Evolutionary conservation across 2,797 vertebrate genomes (phyloP).

Genomic region (Myotis pilosus): DNA sequence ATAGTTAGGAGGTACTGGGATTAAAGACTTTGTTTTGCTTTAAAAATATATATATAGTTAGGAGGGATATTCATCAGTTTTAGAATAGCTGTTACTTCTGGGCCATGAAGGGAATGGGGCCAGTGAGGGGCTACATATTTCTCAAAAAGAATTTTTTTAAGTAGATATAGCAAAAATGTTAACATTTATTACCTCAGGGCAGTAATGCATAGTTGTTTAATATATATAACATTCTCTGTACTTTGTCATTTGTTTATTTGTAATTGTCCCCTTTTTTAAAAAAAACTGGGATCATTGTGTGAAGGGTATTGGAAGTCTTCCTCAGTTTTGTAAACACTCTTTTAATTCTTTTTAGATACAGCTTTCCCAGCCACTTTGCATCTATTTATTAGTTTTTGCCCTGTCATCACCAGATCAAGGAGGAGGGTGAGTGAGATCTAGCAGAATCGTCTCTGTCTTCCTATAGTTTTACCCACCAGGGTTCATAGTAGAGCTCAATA

Average conservation of each 20-base stretch:
- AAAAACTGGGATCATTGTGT: not conserved
- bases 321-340: not conserved
- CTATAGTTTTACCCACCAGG: not conserved
- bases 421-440: not conserved
- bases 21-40: too few relatives aligned
- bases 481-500: not conserved
- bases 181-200: conserved; percentile 20
- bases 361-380: not conserved
- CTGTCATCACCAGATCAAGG: not conserved
- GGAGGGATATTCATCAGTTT: not conserved
- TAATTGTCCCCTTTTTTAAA: not conserved
- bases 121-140: not conserved
- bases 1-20: not conserved
- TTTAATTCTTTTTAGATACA: conserved; percentile 1
- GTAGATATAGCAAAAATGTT: not conserved
- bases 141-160: not conserved
- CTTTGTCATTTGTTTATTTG: conserved; percentile 5
- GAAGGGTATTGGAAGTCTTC: not conserved
- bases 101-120: not conserved
- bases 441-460: not conserved
- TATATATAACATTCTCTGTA: not conserved
- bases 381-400: not conserved
- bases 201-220: not conserved
- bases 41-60: not conserved
- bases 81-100: not conserved